phyloP scores from a whole-genome alignment of 2,888 invertebrate species.

The Biston stratarius region DNA sequence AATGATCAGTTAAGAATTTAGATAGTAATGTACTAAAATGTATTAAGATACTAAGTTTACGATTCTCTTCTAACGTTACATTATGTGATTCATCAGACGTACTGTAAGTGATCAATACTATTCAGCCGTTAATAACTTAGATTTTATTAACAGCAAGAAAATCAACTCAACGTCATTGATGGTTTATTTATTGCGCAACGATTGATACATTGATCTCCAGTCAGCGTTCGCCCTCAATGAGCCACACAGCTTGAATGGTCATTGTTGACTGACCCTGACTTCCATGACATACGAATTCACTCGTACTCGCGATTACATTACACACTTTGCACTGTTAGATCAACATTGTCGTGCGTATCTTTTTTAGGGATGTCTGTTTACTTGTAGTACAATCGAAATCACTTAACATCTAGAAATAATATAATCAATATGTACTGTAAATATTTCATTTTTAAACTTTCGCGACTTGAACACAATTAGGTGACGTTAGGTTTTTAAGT shows the following conservation, averaged over 20 bases:
- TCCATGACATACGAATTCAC: conserved; percentile 45
- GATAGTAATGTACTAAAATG: no score
- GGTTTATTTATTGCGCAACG: conserved; percentile 9
- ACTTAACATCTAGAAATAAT: no score
- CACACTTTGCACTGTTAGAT: conserved; percentile 41
- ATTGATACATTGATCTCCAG: conserved; percentile 33
- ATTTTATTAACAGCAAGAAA: neutral
- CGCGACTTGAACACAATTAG: no score
- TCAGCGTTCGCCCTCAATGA: conserved; percentile 47
- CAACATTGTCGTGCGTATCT: conserved; percentile 42
- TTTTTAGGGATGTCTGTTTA: conserved; percentile 42
- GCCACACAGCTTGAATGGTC: conserved; percentile 50
- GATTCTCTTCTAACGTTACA: no score
- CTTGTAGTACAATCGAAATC: neutral
- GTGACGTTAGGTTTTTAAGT: no score
- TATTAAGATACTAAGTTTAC: no score
- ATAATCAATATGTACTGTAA: no score
- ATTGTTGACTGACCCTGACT: conserved; percentile 50
- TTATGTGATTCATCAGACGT: neutral
- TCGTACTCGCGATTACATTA: conserved; percentile 25
- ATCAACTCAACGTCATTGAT: neutral
- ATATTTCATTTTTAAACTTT: no score
- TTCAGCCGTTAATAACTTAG: neutral
- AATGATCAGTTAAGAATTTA: no score
- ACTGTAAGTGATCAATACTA: neutral